phyloP scores from a whole-genome alignment of 2,888 invertebrate genomes.

The Sinhomidia bicolor region DNA sequence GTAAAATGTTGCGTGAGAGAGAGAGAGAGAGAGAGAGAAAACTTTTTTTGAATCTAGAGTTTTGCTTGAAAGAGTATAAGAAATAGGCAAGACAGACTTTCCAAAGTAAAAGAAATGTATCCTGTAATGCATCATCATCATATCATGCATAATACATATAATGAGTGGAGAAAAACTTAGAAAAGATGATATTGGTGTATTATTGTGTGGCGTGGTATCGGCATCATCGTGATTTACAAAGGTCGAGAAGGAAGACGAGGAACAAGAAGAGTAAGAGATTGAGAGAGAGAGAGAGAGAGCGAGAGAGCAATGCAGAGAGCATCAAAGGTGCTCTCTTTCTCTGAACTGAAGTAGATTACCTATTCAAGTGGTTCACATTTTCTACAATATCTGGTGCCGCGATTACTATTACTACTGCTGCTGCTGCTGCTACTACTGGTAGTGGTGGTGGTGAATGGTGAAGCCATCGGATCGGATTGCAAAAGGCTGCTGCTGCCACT shows the following conservation, averaged over 20 bases:
- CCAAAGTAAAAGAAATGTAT: too few species aligned
- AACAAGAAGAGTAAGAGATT: too few species aligned
- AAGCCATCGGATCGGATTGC: constrained; percentile 49
- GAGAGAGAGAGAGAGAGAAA: too few species aligned
- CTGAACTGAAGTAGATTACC: constrained; percentile 49
- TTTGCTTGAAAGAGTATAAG: too few species aligned
- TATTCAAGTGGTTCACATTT: constrained; percentile 60
- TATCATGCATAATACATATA: too few species aligned
- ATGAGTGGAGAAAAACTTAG: too few species aligned
- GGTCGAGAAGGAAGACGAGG: constrained; percentile 5
- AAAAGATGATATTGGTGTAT: too few species aligned
- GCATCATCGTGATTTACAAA: constrained; percentile 42
- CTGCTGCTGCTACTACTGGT: too few species aligned
- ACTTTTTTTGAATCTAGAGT: too few species aligned
- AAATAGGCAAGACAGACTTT: too few species aligned
- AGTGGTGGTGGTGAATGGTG: too few species aligned
- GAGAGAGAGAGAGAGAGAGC: not conserved
- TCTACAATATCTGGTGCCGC: constrained; percentile 15
- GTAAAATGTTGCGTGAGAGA: not conserved
- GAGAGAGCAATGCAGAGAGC: constrained; percentile 22
- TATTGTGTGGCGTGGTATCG: not conserved
- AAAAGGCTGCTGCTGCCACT: constrained; percentile 33
- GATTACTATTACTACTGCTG: too few species aligned
- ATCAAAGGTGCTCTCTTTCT: constrained; percentile 52
- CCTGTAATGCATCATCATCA: not conserved